Base-by-base conservation (phyloP, 2,797 vertebrate species). In the Ispidina lecontei region DNA sequence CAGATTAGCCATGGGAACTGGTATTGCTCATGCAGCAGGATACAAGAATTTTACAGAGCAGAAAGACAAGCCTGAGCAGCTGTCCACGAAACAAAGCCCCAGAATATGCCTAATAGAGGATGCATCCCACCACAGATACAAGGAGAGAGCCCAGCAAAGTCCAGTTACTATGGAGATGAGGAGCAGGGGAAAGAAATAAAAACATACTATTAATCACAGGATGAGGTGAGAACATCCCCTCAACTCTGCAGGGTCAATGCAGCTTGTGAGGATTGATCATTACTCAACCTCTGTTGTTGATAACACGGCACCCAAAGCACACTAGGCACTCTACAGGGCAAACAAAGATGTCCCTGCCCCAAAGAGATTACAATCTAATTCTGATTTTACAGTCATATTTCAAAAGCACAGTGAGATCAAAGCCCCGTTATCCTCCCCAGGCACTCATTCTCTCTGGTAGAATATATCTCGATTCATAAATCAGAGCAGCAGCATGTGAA, bases 381-480 rank as follows among this genome's bases (percentile, higher is more conserved):
- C 73, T 77, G 92, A 95, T 94, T 95, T 95, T 93, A 89, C 92
- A 94, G 87, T 89, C 69, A n/a, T 80, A 83, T 93, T 96, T 95
- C 93, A 94, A 93, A 95, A 85, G 75, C 84, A 94, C 79, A 94
- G 84, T 7, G 44, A 95, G 92, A 95, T 95, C 91, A 96, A 96
- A 96, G 94, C 63, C 76, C 76, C 55, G 29, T 59, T 91, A 35
- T 87, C 88, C 91, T 93, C 94, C 95, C 52, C 39, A 0, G 91
- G 92, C 95, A 56, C 67, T 89, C 92, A 72, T 95, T 95, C 92
- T 95, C 62, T 80, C 87, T 91, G 51, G 89, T 93, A 63, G 84
- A 89, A 91, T 39, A 55, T 64, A 83, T 94, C 84, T 93, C 0
- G 0, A 83, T 78, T 41, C 69, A 80, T 83, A 78, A 91, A 93